Percentiles rank a stretch among this genome's conserved stretches.
phyloP scores from a whole-genome alignment of 2,113 vertebrate species.

The Scomber colias region DNA sequence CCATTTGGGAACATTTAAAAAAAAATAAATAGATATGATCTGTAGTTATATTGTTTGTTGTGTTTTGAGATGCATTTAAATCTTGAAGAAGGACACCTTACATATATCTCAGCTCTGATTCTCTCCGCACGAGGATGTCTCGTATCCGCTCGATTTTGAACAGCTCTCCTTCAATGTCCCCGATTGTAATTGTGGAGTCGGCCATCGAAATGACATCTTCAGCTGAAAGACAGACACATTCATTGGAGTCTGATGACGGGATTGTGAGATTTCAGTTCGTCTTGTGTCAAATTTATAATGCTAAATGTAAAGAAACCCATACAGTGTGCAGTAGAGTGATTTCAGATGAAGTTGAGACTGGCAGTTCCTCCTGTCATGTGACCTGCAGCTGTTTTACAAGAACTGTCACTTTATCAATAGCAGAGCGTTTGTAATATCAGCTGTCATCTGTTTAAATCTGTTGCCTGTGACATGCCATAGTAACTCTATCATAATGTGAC shows the following conservation, averaged over 20 bases:
- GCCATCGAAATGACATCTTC: conserved; percentile 90
- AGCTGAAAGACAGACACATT: conserved; percentile 29
- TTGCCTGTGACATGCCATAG: no score
- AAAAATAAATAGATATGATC: background rate
- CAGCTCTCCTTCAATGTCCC: conserved; percentile 90
- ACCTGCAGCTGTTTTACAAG: no score
- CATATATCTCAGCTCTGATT: conserved; percentile 93
- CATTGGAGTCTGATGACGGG: background rate
- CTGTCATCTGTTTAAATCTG: no score
- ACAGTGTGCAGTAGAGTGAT: no score
- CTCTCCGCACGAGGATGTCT: conserved; percentile 89
- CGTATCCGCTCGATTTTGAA: conserved; percentile 89
- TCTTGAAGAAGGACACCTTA: conserved; percentile 73
- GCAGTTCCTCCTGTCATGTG: no score
- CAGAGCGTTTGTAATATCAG: no score
- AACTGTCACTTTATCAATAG: no score
- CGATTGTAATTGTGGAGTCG: conserved; percentile 86
- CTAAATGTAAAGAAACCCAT: no score
- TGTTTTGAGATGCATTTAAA: background rate
- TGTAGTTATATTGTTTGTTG: background rate
- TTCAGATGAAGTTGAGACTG: no score
- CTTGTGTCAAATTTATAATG: no score
- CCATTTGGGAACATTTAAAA: background rate
- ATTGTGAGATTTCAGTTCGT: background rate
- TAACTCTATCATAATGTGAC: no score